Percentiles rank a stretch among this genome's conserved stretches.
Conservation (phyloP, 2,888 invertebrate species). For the Lasiommata megera region DNA sequence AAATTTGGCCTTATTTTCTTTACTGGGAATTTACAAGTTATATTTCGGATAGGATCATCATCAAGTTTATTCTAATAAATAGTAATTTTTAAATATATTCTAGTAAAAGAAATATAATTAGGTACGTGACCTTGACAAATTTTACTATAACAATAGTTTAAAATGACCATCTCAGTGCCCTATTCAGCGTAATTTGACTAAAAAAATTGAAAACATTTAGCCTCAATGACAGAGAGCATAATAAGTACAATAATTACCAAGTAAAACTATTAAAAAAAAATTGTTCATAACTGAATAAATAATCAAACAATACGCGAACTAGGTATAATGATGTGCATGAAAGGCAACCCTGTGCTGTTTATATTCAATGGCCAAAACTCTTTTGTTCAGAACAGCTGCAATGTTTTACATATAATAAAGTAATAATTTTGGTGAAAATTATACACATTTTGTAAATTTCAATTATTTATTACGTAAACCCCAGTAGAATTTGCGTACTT, state of each 20-base stretch:
- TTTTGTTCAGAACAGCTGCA: background rate
- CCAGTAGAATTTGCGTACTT: too few species aligned
- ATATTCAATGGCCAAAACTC: background rate
- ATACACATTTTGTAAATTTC: background rate
- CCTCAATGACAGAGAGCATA: background rate
- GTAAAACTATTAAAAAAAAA: background rate
- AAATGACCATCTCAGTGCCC: background rate
- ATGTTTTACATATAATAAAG: too few species aligned
- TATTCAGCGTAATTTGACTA: background rate
- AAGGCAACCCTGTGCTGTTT: slow-evolving; percentile 4
- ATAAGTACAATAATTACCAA: background rate
- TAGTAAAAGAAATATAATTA: too few species aligned
- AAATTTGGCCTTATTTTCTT: too few species aligned
- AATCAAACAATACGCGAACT: background rate
- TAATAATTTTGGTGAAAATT: too few species aligned
- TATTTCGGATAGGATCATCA: too few species aligned
- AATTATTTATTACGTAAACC: too few species aligned
- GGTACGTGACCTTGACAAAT: background rate
- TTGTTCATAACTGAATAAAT: background rate
- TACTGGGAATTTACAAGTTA: too few species aligned
- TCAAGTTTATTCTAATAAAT: too few species aligned
- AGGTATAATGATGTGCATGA: background rate
- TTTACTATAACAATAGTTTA: background rate
- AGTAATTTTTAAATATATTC: too few species aligned
- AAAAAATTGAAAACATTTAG: background rate